Evolutionary conservation across 2,888 invertebrate genomes (phyloP), one percentile per base, ranked within the genome.

Genomic region (Cepaea hortensis): DNA sequence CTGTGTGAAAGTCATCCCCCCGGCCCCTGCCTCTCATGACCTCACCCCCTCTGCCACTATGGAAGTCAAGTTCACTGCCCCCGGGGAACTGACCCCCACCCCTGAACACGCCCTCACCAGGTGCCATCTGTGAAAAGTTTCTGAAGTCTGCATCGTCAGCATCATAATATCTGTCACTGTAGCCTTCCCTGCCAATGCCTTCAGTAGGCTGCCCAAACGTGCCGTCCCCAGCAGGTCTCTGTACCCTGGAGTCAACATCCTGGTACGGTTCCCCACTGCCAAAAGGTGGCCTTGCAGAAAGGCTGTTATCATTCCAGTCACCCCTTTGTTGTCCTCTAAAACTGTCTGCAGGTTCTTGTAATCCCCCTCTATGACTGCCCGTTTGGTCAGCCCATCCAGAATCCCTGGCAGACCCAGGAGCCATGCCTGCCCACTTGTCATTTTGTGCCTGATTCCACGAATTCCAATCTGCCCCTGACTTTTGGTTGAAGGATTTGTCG

Each of bases 301-400:
- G 48, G 46, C 9, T 76, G 23, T 20, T 77, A 65, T 65, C 76
- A 81, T 73, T 81, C 77, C 62, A 73, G 61, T 65, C 81, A 35
- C 46, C 89, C 72, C 79, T 18, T 15, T 84, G 81, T 62, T 72
- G 48, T 70, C 85, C 88, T 79, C 85, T 82, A 61, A 62, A 61
- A 73, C 55, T 62, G 48, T 35, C 80, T 9, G 55, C 11, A n/a
- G 50, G 48, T 73, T 81, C 61, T 76, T 65, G 65, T 82, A 79
- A 65, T n/a, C 79, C 73, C 65, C 80, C 20, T 55, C 55, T 55
- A 35, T 35, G 35, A 35, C 55, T 55, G 55, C 55, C 55, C 11
- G 55, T 55, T 55, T 80, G 80, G 65, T 75, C 80, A 81, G 84
- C 70, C n/a, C 88, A 85, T 11, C 77, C 61, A 20, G 81, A 62